Evolutionary conservation across 1,140 invertebrate genomes (phyloP).

Genomic region (Phenacoccus solenopsis): DNA sequence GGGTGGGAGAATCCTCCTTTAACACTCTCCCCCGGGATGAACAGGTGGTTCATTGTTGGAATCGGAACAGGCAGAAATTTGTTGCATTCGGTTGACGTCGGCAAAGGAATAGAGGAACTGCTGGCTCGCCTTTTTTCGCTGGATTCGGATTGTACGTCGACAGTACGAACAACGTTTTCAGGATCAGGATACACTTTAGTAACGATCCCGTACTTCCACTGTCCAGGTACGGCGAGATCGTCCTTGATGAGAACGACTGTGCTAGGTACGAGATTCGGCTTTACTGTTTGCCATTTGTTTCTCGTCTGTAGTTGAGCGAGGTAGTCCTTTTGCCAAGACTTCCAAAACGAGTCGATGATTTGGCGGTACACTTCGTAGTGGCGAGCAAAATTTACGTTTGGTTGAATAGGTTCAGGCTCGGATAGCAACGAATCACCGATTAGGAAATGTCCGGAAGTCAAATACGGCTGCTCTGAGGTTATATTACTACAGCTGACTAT

Average conservation of each 20-base stretch:
- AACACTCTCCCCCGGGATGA: no score
- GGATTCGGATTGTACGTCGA: no score
- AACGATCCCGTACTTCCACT: slow-evolving; percentile 29
- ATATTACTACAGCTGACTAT: slow-evolving; percentile 17
- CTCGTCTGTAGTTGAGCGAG: slow-evolving; percentile 27
- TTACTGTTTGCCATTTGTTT: slow-evolving; percentile 26
- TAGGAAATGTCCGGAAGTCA: slow-evolving; percentile 26
- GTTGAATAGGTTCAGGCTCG: background rate
- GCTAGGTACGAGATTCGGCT: slow-evolving; percentile 19
- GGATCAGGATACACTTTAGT: slow-evolving; percentile 24
- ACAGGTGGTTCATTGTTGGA: no score
- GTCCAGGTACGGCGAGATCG: slow-evolving; percentile 7
- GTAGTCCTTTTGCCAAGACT: slow-evolving; percentile 31
- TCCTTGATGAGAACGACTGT: slow-evolving; percentile 26
- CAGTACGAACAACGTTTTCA: slow-evolving; percentile 29
- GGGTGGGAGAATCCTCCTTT: no score
- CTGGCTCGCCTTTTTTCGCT: no score
- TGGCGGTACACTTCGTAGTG: background rate
- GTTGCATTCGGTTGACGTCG: no score
- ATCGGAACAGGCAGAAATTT: no score
- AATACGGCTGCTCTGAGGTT: slow-evolving; percentile 4
- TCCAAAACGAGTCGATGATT: slow-evolving; percentile 27
- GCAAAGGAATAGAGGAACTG: no score
- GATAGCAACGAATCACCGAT: slow-evolving; percentile 23
- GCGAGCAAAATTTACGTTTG: no score